A percentile compares a stretch with the other conserved stretches of the same genome.
phyloP scores from a whole-genome alignment of 2,113 vertebrate species.

The Cyanocitta stelleri region DNA sequence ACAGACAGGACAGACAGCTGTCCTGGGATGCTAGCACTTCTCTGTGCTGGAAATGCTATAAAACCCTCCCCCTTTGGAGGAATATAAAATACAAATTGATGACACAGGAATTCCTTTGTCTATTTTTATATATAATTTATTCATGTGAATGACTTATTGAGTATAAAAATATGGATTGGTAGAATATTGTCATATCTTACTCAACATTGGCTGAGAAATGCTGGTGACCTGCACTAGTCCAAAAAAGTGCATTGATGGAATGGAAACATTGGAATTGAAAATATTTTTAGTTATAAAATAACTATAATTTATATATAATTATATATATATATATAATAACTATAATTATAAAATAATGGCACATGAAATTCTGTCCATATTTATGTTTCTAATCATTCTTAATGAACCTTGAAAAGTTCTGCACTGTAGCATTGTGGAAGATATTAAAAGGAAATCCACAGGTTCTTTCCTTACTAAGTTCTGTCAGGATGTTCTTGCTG shows the following conservation, averaged over 20 bases:
- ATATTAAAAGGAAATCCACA: rapidly evolving
- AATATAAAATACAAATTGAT: neutral
- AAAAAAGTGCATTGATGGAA: no score
- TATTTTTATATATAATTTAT: neutral
- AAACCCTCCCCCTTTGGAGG: neutral
- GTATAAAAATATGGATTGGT: neutral
- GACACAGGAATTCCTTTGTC: neutral
- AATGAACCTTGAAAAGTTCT: neutral
- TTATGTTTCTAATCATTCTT: neutral
- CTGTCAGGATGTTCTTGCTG: neutral
- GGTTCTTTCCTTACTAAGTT: neutral
- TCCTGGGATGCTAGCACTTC: neutral
- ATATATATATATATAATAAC: no score
- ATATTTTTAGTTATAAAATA: neutral
- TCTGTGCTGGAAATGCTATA: neutral
- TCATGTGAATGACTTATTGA: neutral
- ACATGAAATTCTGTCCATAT: rapidly evolving
- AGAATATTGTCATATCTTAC: neutral
- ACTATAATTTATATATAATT: no score
- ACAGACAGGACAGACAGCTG: neutral
- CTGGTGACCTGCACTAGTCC: no score
- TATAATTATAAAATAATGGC: no score
- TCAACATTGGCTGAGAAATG: neutral
- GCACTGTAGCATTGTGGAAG: neutral
- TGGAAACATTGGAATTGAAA: neutral